A percentile compares a stretch with the other conserved stretches of the same genome.
Conservation (phyloP, 2,888 invertebrate species). For the Epiblema foenella region DNA sequence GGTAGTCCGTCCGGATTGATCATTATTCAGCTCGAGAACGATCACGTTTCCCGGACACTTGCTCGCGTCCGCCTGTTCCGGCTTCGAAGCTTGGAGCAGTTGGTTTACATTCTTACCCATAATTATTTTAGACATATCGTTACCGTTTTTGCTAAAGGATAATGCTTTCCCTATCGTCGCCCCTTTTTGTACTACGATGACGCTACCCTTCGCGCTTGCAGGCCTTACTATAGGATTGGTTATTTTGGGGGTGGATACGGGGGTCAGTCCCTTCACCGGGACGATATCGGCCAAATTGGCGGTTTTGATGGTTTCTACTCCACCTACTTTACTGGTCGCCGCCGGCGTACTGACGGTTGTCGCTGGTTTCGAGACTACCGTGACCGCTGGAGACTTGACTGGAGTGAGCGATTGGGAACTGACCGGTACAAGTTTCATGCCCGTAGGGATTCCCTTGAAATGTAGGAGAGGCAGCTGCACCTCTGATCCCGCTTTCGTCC, state of each 20-base stretch:
- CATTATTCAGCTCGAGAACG: constrained; percentile 78
- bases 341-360: constrained; percentile 59
- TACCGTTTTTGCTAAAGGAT: constrained; percentile 77
- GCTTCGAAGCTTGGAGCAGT: constrained; percentile 73
- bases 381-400: constrained; percentile 62
- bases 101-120: constrained; percentile 82
- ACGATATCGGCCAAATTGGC: constrained; percentile 80
- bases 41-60: constrained; percentile 78
- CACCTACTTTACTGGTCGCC: constrained; percentile 65
- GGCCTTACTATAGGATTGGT: constrained; percentile 77
- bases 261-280: constrained; percentile 74
- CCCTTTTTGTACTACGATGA: constrained; percentile 86
- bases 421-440: constrained; percentile 79
- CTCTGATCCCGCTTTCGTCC: constrained; percentile 70
- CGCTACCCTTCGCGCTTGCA: constrained; percentile 81
- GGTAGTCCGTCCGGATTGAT: constrained; percentile 75
- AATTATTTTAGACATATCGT: constrained; percentile 80
- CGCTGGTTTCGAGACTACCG: constrained; percentile 70
- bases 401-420: constrained; percentile 69
- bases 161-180: constrained; percentile 80
- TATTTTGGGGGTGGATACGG: constrained; percentile 71
- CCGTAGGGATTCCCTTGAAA: constrained; percentile 76
- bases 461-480: constrained; percentile 75
- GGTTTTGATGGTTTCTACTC: constrained; percentile 67
- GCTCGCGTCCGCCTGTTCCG: constrained; percentile 67